Percentiles rank a stretch among this genome's conserved stretches.
These are phyloP conservation scores for Zaprionus inermis DNA, from an alignment of 1,140 invertebrate genomes.

Conservation along the genomic window DNA sequence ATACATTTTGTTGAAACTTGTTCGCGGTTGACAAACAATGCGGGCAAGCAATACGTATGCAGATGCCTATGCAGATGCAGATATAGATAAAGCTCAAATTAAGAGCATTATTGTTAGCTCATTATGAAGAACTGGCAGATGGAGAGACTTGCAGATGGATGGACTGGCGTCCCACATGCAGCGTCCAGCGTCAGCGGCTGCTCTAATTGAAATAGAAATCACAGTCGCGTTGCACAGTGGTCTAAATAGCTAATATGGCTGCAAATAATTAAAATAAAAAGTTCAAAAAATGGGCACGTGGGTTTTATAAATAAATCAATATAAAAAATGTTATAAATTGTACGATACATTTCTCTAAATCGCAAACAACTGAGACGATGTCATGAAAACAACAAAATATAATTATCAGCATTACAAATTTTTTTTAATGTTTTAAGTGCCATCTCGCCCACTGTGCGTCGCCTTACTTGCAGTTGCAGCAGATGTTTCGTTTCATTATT, in stretches of 20 bases:
- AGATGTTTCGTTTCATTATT: slow-evolving; percentile 74
- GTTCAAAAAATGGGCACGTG: no score
- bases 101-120: slow-evolving; percentile 76
- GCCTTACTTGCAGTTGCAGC: slow-evolving; percentile 37
- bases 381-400: no score
- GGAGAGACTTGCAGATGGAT: slow-evolving; percentile 3
- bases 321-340: no score
- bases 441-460: neutral
- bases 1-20: slow-evolving; percentile 64
- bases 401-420: no score
- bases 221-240: slow-evolving; percentile 21
- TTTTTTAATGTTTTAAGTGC: no score
- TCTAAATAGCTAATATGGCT: no score
- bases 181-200: slow-evolving; percentile 13
- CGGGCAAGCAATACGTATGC: slow-evolving; percentile 46
- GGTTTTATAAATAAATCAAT: no score
- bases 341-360: no score
- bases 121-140: slow-evolving; percentile 44
- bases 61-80: slow-evolving; percentile 44
- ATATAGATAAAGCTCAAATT: slow-evolving; percentile 55
- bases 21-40: slow-evolving; percentile 39
- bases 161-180: slow-evolving; percentile 54
- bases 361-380: no score
- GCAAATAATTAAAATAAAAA: no score
- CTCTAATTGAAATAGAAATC: slow-evolving; percentile 76